A percentile compares a stretch with the other conserved stretches of the same genome.
Evolutionary conservation across 1,140 invertebrate species (phyloP).

Genomic region (Lasioglossum baleicum): DNA sequence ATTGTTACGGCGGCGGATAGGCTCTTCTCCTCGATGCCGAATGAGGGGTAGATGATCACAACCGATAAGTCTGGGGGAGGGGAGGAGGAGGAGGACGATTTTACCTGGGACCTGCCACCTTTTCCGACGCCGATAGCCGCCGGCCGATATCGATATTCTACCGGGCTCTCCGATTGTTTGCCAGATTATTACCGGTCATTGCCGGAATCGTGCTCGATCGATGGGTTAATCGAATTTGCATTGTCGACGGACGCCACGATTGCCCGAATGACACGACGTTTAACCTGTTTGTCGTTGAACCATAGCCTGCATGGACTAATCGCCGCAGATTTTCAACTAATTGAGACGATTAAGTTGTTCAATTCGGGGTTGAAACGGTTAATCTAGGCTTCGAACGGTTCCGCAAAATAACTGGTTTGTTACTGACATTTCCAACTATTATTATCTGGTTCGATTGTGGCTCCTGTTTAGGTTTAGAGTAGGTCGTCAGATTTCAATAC

Average conservation of each 20-base stretch:
- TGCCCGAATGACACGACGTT: background rate
- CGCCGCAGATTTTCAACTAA: background rate
- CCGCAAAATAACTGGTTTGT: no score
- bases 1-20: constrained; percentile 78
- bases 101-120: constrained; percentile 50
- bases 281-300: background rate
- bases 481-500: no score
- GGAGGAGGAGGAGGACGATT: constrained; percentile 19
- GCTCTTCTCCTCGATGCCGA: constrained; percentile 66
- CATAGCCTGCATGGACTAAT: background rate
- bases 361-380: no score
- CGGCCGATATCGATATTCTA: constrained; percentile 21
- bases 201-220: background rate
- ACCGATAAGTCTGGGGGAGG: constrained; percentile 67
- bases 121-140: constrained; percentile 5
- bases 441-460: no score
- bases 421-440: no score
- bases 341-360: background rate
- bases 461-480: no score
- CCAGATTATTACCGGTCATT: constrained; percentile 4
- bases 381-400: no score
- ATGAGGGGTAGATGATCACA: constrained; percentile 71
- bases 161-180: background rate
- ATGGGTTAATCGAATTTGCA: constrained; percentile 5
- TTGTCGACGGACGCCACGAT: constrained; percentile 3